Evolutionary conservation across 2,113 vertebrate species (phyloP).

Genomic region (Tamias sibiricus): DNA sequence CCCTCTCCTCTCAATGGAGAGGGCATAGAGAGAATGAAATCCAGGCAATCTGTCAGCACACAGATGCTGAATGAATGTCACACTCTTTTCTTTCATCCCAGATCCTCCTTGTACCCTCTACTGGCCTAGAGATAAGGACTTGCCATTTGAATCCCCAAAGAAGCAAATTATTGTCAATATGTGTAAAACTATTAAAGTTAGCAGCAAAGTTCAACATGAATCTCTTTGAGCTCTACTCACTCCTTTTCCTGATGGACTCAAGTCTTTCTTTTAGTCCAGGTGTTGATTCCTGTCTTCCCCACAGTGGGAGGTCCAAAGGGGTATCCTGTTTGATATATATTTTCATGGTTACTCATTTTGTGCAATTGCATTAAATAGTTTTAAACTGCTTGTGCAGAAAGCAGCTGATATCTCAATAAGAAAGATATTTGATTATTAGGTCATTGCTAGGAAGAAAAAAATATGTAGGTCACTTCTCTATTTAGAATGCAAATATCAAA

Average conservation of each 20-base stretch:
- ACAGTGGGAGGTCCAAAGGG: neutral
- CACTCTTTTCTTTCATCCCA: conserved; percentile 33
- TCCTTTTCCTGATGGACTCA: neutral
- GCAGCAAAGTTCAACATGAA: neutral
- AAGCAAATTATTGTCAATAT: conserved; percentile 14
- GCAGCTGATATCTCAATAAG: conserved; percentile 55
- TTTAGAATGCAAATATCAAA: conserved; percentile 76
- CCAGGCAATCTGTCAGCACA: neutral
- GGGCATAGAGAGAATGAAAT: neutral
- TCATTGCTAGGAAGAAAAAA: conserved; percentile 72
- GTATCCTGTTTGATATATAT: neutral
- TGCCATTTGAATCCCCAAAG: conserved; percentile 14
- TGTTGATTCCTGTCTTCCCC: neutral
- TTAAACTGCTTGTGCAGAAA: conserved; percentile 1
- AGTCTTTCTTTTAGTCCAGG: neutral
- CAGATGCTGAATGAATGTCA: conserved; percentile 20
- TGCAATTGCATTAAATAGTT: conserved; percentile 10
- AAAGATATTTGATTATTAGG: conserved; percentile 69
- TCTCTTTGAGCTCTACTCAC: conserved; percentile 1
- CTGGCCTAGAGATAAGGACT: neutral
- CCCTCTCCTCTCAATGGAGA: conserved; percentile 28
- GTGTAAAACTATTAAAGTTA: conserved; percentile 18
- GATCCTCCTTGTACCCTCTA: conserved; percentile 23
- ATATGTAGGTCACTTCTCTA: conserved; percentile 69
- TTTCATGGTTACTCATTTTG: conserved; percentile 4